Evolutionary conservation across 2,113 vertebrate genomes (phyloP), one percentile per base, ranked within the genome.

Genomic region (Poeciliopsis prolifica): DNA sequence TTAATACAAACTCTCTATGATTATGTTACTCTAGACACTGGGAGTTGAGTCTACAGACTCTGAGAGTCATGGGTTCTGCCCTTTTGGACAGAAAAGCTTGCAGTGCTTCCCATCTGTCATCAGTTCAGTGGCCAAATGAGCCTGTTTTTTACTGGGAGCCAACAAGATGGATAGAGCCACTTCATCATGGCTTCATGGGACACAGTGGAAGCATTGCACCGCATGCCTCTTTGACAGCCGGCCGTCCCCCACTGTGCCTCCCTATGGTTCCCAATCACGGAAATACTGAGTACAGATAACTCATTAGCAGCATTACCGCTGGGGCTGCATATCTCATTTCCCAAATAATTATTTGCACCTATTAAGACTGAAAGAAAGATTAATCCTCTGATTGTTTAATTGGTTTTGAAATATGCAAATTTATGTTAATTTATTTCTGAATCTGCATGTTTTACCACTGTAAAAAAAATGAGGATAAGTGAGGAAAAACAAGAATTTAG

Each of bases 151-250:
- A 89, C 79, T 65, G 69, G 82, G 75, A 88, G 82, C 83, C 86
- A 75, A 84, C 78, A 86, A 86, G 87, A 91, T 85, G 86, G 86
- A 91, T 90, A 85, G 84, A 77, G 70, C 72, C 86, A 85, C 86
- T 90, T 91, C 82, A 88, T 89, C 86, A 75, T 19, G 58, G 69
- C 85, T 66, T 78, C 72, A 77, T 28, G 79, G 77, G 83, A 79
- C 82, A 74, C 70, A 71, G 54, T 61, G 74, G 87, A 85, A 62
- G 78, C 77, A 1, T 35, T 58, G 85, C 81, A 61, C 85, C 24
- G 71, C 86, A 74, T 48, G 90, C 51, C 72, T 77, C 73, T 86
- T 80, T 88, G 88, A 89, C 88, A 90, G 82, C 80, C 80, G 35
- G 60, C 40, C 78, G 77, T 65, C 79, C 79, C 79, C 79, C 74